phyloP scores from a whole-genome alignment of 2,797 vertebrate species.

The Glossophaga mutica region DNA sequence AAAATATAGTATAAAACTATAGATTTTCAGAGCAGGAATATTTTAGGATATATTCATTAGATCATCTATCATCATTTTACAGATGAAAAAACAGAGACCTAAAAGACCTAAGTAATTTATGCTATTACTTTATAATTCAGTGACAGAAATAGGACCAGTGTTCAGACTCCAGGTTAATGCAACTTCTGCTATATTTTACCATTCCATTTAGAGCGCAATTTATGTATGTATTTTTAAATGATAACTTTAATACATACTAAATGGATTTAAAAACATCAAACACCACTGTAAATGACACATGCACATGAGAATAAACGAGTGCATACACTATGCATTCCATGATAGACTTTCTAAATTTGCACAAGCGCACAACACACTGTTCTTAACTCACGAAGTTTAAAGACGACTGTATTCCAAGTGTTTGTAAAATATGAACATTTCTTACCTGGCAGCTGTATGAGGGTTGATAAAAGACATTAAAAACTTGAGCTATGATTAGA shows the following conservation, averaged over 20 bases:
- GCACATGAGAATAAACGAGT: slow-evolving; percentile 60
- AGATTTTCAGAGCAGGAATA: neutral
- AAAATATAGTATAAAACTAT: slow-evolving; percentile 5
- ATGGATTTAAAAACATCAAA: slow-evolving; percentile 37
- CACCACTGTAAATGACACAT: slow-evolving; percentile 66
- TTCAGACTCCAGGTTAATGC: neutral
- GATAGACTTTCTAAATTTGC: slow-evolving; percentile 45
- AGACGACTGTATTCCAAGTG: slow-evolving; percentile 60
- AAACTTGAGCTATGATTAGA: slow-evolving; percentile 69
- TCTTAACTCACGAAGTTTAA: slow-evolving; percentile 70
- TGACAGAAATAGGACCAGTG: neutral
- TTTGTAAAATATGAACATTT: slow-evolving; percentile 71
- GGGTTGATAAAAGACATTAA: slow-evolving; percentile 73
- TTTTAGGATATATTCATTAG: neutral
- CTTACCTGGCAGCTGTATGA: slow-evolving; percentile 75
- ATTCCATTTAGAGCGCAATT: neutral
- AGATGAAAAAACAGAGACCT: neutral
- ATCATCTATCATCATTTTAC: neutral
- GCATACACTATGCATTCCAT: slow-evolving; percentile 70
- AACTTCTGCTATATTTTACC: neutral
- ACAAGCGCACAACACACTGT: slow-evolving; percentile 49
- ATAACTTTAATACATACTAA: slow-evolving; percentile 57
- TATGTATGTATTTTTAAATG: slow-evolving; percentile 38
- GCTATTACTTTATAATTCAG: neutral
- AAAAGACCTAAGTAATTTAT: neutral